These are phyloP conservation scores for Lepidocyrtinus sp. DNA, from an alignment of 2,888 invertebrate species.

Conservation along the genomic window DNA sequence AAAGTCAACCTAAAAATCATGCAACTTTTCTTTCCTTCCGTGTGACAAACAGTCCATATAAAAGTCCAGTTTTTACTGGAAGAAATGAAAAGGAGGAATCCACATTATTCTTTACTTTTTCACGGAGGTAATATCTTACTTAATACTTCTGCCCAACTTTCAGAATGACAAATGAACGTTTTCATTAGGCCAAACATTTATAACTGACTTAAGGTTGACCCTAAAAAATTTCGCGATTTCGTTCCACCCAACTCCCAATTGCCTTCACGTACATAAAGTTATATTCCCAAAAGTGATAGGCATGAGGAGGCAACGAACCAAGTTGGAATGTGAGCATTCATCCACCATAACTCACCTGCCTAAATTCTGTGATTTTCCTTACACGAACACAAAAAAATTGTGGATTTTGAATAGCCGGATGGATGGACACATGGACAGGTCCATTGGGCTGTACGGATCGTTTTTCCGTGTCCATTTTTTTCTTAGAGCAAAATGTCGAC, in stretches of 20 bases:
- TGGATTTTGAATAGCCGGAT: background rate
- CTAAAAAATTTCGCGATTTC: background rate
- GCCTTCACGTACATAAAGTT: background rate
- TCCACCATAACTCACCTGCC: constrained; percentile 37
- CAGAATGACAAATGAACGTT: background rate
- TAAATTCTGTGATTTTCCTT: constrained; percentile 28
- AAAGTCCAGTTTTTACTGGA: background rate
- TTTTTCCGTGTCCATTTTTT: no score
- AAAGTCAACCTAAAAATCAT: constrained; percentile 45
- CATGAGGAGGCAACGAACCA: constrained; percentile 47
- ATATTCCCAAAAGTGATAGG: constrained; percentile 60
- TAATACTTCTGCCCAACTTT: background rate
- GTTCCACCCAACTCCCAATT: background rate
- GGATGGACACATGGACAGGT: background rate
- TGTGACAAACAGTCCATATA: background rate
- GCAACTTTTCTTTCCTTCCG: background rate
- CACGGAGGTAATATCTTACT: background rate
- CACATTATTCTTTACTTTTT: background rate
- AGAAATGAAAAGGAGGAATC: background rate
- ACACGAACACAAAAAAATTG: constrained; percentile 20
- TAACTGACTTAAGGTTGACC: background rate
- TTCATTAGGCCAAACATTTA: background rate
- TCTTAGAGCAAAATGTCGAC: no score
- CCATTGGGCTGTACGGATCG: no score
- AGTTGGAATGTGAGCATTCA: constrained; percentile 33